Evolutionary conservation across 1,140 invertebrate genomes (phyloP), one percentile per base, ranked within the genome.

Genomic region (Tetragnatha versicolor): DNA sequence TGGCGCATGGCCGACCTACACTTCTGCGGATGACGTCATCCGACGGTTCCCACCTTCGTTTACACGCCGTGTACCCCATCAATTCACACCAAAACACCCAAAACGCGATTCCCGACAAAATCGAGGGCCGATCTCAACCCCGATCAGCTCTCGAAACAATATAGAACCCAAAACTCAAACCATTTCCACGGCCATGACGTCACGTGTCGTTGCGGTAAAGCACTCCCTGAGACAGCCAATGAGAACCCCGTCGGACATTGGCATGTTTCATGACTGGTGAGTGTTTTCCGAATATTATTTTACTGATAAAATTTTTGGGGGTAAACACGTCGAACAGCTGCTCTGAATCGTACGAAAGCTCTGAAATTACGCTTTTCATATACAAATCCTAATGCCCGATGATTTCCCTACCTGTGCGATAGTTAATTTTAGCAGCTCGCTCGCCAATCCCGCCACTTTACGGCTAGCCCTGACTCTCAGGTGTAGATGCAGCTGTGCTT

Each of bases 261-360:
- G 86, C 86, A 86, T 86, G 86, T 87, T 87, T 86, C 85, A 87
- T 87, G 87, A 87, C 85, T 86, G 87, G 84, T 88, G 86, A 88
- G 87, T 88, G 87, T 87, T 87, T 87, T 87, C 85, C 83, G 86
- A 88, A 87, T 87, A 88, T 87, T 87, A 88, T 87, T 88, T 88
- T 85, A 85, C 85, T 87, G 86, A 87, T 87, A 87, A 87, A 87
- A 86, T 86, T 87, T 86, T 86, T 85, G n/a, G 83, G 83, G 83
- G 85, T 84, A 85, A 85, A 84, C 82, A 82, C 81, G 78, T 82
- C 79, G 83, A 82, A 82, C 81, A 61, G 70, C 69, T 63, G 79
- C 79, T 80, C 79, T 58, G 60, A 70, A 65, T 75, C 66, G 58
- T 68, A 66, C 69, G 47, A 80, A 80, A 49, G 70, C 77, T 73